Percentiles rank a stretch among this genome's conserved stretches.
These are phyloP conservation scores for Abramis brama DNA, from an alignment of 2,113 vertebrate species.

Conservation along the genomic window DNA sequence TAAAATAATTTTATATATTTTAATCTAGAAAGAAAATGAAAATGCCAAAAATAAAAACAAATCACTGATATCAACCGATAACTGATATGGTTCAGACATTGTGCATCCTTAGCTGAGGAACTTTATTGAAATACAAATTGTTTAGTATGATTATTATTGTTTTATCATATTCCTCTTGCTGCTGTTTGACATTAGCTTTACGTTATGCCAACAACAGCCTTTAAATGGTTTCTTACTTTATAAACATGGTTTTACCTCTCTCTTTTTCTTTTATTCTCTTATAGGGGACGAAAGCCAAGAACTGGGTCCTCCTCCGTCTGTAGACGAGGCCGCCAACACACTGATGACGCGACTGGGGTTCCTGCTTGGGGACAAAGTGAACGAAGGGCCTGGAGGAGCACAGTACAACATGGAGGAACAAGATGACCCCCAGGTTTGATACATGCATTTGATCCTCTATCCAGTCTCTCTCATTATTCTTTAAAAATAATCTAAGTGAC, in stretches of 20 bases:
- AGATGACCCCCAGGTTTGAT: conserved; percentile 83
- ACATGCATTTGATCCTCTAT: neutral
- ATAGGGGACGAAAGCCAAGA: conserved; percentile 74
- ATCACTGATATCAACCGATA: too few species aligned
- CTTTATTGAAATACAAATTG: too few species aligned
- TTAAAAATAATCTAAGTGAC: neutral
- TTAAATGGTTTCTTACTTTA: neutral
- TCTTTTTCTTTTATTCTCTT: neutral
- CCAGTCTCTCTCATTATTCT: conserved; percentile 4
- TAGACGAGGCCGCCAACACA: conserved; percentile 94
- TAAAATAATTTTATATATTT: too few species aligned
- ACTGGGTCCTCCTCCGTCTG: conserved; percentile 91
- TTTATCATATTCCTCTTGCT: neutral
- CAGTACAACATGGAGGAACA: conserved; percentile 85
- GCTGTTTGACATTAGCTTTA: neutral
- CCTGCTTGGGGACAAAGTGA: conserved; percentile 90
- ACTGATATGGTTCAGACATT: too few species aligned
- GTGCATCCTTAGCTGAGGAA: too few species aligned
- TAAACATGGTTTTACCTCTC: neutral
- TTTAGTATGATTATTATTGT: too few species aligned
- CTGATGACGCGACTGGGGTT: conserved; percentile 97
- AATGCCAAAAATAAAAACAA: too few species aligned
- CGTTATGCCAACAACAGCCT: too few species aligned
- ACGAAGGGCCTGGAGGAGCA: conserved; percentile 79
- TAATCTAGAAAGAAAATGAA: too few species aligned